Percentiles rank a stretch among this genome's conserved stretches.
Evolutionary conservation across 2,797 vertebrate species (phyloP).

Genomic region (Gallirallus australis): DNA sequence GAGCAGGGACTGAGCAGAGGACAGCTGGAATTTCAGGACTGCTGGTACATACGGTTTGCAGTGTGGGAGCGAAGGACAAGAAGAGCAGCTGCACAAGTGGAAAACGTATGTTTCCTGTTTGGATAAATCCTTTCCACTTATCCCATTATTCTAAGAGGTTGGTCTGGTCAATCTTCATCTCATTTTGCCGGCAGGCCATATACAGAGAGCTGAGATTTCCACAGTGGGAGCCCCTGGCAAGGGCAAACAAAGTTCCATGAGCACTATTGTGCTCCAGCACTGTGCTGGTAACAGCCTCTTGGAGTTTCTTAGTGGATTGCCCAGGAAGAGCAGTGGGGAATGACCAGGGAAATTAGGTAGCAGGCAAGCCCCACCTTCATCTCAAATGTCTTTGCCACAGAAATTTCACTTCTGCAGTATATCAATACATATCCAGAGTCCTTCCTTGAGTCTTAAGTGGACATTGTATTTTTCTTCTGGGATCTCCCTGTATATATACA

Average conservation of each 20-base stretch:
- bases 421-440: background rate
- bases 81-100: background rate
- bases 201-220: fast-evolving
- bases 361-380: background rate
- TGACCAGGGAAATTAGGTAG: background rate
- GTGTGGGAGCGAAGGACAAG: background rate
- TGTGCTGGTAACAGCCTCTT: background rate
- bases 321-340: background rate
- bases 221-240: background rate
- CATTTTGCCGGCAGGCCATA: background rate
- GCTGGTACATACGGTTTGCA: background rate
- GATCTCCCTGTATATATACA: background rate
- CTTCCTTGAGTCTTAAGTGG: background rate
- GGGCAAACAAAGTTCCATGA: background rate
- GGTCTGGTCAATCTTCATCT: background rate
- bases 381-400: background rate
- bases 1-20: background rate
- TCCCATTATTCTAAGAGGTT: background rate
- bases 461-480: background rate
- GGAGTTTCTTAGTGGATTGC: background rate
- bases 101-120: background rate
- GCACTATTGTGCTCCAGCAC: background rate
- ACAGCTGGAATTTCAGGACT: background rate
- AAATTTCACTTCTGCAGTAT: background rate
- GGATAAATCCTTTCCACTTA: background rate